These are phyloP conservation scores for Scelioninae gen. 1 DNA, from an alignment of 2,888 invertebrate species.

Conservation along the genomic window DNA sequence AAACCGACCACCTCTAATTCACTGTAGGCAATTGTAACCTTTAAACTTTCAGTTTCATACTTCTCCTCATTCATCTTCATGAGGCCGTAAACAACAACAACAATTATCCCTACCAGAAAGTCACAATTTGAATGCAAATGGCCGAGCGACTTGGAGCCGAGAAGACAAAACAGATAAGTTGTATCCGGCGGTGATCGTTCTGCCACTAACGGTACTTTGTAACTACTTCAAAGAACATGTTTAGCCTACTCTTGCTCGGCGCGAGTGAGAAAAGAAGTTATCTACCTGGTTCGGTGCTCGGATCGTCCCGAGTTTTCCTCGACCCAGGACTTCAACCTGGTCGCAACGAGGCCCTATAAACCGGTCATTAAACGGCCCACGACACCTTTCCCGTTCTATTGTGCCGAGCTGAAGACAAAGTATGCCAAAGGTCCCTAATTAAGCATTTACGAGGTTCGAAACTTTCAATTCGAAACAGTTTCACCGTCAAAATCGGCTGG, in stretches of 20 bases:
- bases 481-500: no score
- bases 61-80: no score
- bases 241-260: constrained; percentile 45
- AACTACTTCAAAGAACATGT: constrained; percentile 56
- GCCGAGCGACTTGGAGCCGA: background rate
- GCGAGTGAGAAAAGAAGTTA: constrained; percentile 36
- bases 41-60: constrained; percentile 40
- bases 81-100: constrained; percentile 11
- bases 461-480: constrained; percentile 55
- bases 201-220: constrained; percentile 59
- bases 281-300: constrained; percentile 14
- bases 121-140: constrained; percentile 46
- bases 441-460: constrained; percentile 20
- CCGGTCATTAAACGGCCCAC: constrained; percentile 28
- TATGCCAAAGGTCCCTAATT: constrained; percentile 50
- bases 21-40: constrained; percentile 2
- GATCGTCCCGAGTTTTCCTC: constrained; percentile 47
- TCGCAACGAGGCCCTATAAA: constrained; percentile 26
- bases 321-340: no score
- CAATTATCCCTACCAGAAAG: background rate
- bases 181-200: constrained; percentile 45
- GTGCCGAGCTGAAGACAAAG: constrained; percentile 22
- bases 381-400: constrained; percentile 30
- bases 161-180: constrained; percentile 50
- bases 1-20: no score